Percentiles rank a stretch among this genome's conserved stretches.
These are phyloP conservation scores for Xylocampa areola DNA, from an alignment of 2,888 invertebrate genomes.

Conservation along the genomic window DNA sequence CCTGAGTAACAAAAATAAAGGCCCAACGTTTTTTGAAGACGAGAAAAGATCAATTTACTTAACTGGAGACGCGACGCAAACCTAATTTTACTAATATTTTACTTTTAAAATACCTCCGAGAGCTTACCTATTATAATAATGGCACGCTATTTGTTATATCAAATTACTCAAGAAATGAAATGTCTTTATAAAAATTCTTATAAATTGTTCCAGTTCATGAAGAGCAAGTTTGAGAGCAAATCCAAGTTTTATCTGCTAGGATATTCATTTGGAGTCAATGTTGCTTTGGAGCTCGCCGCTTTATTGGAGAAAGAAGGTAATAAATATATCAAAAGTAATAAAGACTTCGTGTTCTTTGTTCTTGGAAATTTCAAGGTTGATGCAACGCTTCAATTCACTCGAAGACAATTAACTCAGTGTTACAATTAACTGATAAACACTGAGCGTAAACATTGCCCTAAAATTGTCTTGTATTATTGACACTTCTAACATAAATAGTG, in stretches of 20 bases:
- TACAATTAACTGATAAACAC: too few species aligned
- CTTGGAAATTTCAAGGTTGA: too few species aligned
- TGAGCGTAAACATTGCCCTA: too few species aligned
- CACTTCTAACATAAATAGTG: too few species aligned
- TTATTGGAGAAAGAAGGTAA: conserved; percentile 78
- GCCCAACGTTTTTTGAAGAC: not conserved
- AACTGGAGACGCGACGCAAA: conserved; percentile 10
- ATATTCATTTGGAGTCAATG: conserved; percentile 73
- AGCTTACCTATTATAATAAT: conserved; percentile 47
- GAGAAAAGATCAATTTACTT: conserved; percentile 18
- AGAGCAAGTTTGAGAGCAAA: conserved; percentile 57
- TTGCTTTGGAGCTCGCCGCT: conserved; percentile 74
- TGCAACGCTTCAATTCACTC: too few species aligned
- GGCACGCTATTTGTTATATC: conserved; percentile 35
- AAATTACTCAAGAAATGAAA: conserved; percentile 46
- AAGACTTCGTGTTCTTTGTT: too few species aligned
- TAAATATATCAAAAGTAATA: too few species aligned
- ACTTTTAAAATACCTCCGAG: conserved; percentile 43
- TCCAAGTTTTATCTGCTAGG: conserved; percentile 69
- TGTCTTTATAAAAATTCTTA: conserved; percentile 33
- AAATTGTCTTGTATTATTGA: too few species aligned
- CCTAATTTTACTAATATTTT: conserved; percentile 49
- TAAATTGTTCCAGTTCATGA: conserved; percentile 61
- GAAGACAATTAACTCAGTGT: too few species aligned
- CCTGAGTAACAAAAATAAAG: not conserved